Conservation (phyloP, 2,797 vertebrate species). For the Sebastes hubbsi region DNA sequence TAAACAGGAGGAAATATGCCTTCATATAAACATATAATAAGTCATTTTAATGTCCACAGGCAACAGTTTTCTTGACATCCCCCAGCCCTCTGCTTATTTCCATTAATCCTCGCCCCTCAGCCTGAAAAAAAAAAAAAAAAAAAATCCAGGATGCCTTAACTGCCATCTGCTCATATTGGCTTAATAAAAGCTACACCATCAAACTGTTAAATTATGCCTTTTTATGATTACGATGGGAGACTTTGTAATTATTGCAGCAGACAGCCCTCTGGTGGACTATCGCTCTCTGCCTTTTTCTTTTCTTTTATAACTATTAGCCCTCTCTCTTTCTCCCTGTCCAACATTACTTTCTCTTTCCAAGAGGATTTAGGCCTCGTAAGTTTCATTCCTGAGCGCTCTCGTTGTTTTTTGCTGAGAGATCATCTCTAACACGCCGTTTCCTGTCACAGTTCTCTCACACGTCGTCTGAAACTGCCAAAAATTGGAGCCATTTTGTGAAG, state of each 20-base stretch:
- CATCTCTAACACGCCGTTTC: not conserved
- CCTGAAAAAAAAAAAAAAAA: constrained; percentile 23
- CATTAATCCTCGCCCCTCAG: constrained; percentile 67
- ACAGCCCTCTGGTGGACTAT: constrained; percentile 34
- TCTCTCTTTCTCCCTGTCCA: not conserved
- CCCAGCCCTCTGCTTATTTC: constrained; percentile 57
- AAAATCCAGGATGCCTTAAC: constrained; percentile 55
- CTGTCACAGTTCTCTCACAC: not conserved
- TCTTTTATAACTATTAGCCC: not conserved
- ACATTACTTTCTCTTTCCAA: not conserved
- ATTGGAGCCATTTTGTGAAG: not conserved
- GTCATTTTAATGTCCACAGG: constrained; percentile 60
- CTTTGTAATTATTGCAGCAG: constrained; percentile 41
- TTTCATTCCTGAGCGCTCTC: not conserved
- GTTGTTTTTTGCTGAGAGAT: not conserved
- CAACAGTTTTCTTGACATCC: constrained; percentile 57
- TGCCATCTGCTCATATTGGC: constrained; percentile 74
- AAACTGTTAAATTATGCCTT: constrained; percentile 75
- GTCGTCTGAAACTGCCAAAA: not conserved
- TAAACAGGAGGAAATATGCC: constrained; percentile 42
- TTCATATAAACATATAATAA: constrained; percentile 59
- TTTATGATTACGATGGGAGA: constrained; percentile 73
- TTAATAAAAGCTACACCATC: constrained; percentile 75
- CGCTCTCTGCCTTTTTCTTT: not conserved
- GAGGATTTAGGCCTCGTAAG: not conserved